These are phyloP conservation scores for Grammomys surdaster DNA, from an alignment of 2,113 vertebrate species.

Conservation along the genomic window DNA sequence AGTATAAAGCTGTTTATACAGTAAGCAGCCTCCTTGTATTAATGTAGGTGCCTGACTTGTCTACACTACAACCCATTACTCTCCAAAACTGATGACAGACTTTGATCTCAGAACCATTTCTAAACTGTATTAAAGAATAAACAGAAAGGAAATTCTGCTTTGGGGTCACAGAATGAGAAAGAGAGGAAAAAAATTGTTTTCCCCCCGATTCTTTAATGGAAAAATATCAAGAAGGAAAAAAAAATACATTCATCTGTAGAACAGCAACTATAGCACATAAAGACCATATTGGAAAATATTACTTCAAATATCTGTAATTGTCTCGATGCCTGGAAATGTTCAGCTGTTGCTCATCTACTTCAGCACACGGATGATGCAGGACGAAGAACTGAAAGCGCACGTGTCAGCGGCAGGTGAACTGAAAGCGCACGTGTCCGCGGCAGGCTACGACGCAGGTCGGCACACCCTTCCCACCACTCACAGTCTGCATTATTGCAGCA, in stretches of 20 bases:
- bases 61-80: neutral
- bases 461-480: constrained; percentile 10
- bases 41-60: constrained; percentile 12
- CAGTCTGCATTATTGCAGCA: constrained; percentile 56
- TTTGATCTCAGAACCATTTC: constrained; percentile 61
- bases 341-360: constrained; percentile 38
- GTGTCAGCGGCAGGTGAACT: constrained; percentile 7
- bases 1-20: neutral
- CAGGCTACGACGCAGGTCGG: constrained; percentile 27
- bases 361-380: constrained; percentile 53
- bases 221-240: constrained; percentile 43
- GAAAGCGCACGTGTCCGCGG: constrained; percentile 39
- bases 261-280: constrained; percentile 41
- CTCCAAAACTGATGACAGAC: constrained; percentile 43
- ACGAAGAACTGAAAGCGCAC: constrained; percentile 37
- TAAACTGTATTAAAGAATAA: constrained; percentile 64
- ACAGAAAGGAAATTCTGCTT: constrained; percentile 43
- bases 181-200: constrained; percentile 48
- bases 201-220: constrained; percentile 43
- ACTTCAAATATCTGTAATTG: constrained; percentile 34
- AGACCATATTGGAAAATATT: constrained; percentile 61
- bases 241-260: constrained; percentile 4
- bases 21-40: neutral
- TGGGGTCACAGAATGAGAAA: neutral
- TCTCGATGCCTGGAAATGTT: constrained; percentile 23